phyloP scores from a whole-genome alignment of 2,113 vertebrate species.

The Xyliphius kryptos region DNA sequence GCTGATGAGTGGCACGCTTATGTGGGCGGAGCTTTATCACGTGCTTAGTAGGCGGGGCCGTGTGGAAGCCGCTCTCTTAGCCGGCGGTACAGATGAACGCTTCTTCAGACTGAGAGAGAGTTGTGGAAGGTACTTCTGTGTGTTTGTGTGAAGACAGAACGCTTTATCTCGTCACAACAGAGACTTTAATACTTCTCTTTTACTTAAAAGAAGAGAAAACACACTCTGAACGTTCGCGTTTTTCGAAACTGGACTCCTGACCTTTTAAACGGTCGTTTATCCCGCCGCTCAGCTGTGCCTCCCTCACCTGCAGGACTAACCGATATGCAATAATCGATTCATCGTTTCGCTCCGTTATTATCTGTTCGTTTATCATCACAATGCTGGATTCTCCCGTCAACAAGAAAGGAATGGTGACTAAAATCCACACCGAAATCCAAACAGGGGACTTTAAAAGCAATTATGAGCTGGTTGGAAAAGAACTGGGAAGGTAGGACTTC shows the following conservation, averaged over 20 bases:
- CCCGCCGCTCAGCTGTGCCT: neutral
- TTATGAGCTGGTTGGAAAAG: neutral
- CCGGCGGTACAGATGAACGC: neutral
- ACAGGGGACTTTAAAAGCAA: neutral
- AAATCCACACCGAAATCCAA: neutral
- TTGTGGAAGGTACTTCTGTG: neutral
- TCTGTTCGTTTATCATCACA: neutral
- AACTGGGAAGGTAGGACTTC: neutral
- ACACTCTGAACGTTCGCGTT: neutral
- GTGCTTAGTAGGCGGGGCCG: slow-evolving; percentile 50
- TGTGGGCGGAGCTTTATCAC: slow-evolving; percentile 13
- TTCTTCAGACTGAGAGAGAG: neutral
- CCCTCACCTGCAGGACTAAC: neutral
- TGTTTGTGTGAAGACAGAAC: neutral
- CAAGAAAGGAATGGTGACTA: slow-evolving; percentile 1
- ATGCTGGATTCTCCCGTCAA: neutral
- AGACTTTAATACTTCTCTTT: too few relatives aligned
- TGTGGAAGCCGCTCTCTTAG: neutral
- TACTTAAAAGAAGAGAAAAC: neutral
- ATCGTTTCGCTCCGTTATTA: neutral
- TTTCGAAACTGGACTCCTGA: too few relatives aligned
- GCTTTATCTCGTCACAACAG: too few relatives aligned
- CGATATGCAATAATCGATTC: neutral
- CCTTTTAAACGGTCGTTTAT: too few relatives aligned
- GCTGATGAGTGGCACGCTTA: slow-evolving; percentile 31